phyloP scores from a whole-genome alignment of 2,888 invertebrate species.

The Drosophila meridionalis region DNA sequence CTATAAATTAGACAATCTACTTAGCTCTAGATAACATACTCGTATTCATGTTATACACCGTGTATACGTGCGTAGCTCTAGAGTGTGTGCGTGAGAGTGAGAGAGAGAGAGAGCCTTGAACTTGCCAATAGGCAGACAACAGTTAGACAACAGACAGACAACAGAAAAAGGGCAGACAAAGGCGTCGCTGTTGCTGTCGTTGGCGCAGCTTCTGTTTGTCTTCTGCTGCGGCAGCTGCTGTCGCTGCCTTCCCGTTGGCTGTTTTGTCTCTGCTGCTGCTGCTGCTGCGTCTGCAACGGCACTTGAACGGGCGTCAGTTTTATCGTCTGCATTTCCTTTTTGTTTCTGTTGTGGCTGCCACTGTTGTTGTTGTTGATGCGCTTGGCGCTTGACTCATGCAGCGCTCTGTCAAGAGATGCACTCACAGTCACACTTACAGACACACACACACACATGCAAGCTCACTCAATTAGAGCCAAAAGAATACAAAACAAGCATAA shows the following conservation, averaged over 20 bases:
- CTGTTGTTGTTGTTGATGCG: constrained; percentile 21
- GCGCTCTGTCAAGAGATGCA: constrained; percentile 63
- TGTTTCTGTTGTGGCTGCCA: constrained; percentile 25
- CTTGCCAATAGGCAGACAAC: constrained; percentile 60
- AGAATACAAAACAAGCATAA: constrained; percentile 26
- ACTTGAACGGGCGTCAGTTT: constrained; percentile 66
- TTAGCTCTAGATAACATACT: constrained; percentile 20
- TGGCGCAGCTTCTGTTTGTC: constrained; percentile 44
- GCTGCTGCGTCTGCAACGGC: constrained; percentile 44
- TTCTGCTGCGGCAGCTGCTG: constrained; percentile 17
- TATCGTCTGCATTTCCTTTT: constrained; percentile 65
- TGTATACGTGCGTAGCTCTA: constrained; percentile 11
- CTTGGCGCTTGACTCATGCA: constrained; percentile 78
- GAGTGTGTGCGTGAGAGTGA: constrained; percentile 14
- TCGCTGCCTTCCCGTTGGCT: constrained; percentile 49
- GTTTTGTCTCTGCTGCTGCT: constrained; percentile 40
- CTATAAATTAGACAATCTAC: constrained; percentile 41
- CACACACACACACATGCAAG: not conserved
- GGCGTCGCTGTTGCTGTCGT: constrained; percentile 28
- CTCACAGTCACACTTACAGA: constrained; percentile 37
- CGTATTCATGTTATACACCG: constrained; percentile 10
- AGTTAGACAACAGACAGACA: constrained; percentile 6
- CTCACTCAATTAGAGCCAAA: constrained; percentile 43
- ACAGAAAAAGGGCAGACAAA: constrained; percentile 12
- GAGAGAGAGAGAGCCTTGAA: constrained; percentile 73